Evolutionary conservation across 1,140 invertebrate genomes (phyloP).

Genomic region (Helicoverpa armigera): DNA sequence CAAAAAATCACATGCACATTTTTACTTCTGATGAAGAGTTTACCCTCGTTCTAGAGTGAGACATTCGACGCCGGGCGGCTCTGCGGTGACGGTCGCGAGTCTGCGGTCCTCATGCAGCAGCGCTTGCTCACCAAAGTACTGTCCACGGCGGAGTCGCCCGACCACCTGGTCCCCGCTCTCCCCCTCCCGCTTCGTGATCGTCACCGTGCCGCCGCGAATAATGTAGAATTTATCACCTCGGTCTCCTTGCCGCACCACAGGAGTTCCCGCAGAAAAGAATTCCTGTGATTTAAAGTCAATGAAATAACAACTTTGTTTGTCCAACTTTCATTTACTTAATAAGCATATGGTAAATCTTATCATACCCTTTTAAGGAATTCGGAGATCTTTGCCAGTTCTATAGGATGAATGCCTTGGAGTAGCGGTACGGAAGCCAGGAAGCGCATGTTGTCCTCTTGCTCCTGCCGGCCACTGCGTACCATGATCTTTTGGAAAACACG

Average conservation of each 20-base stretch:
- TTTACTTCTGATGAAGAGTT: conserved; percentile 22
- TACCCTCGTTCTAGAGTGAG: conserved; percentile 94
- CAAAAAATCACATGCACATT: too few relatives aligned
- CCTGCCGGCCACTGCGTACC: conserved; percentile 92
- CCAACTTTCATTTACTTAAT: too few relatives aligned
- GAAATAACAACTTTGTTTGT: neutral
- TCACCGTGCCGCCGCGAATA: conserved; percentile 96
- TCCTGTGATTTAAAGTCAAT: conserved; percentile 85
- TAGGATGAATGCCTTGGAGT: conserved; percentile 93
- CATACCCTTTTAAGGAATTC: conserved; percentile 95
- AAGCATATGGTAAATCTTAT: neutral
- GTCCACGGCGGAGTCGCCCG: conserved; percentile 89
- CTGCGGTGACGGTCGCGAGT: conserved; percentile 95
- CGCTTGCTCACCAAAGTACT: conserved; percentile 94
- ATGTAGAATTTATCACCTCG: conserved; percentile 98
- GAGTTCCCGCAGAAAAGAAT: conserved; percentile 94
- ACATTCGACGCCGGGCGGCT: conserved; percentile 95
- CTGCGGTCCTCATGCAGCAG: conserved; percentile 93
- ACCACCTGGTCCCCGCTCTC: conserved; percentile 88
- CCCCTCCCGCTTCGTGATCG: conserved; percentile 90
- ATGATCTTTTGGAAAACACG: conserved; percentile 96
- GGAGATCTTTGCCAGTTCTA: conserved; percentile 94
- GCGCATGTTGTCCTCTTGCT: conserved; percentile 93
- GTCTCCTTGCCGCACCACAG: conserved; percentile 97
- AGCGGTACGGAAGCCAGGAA: conserved; percentile 95